Conservation (phyloP, 2,888 invertebrate genomes). For the Horisme vitalbata region DNA sequence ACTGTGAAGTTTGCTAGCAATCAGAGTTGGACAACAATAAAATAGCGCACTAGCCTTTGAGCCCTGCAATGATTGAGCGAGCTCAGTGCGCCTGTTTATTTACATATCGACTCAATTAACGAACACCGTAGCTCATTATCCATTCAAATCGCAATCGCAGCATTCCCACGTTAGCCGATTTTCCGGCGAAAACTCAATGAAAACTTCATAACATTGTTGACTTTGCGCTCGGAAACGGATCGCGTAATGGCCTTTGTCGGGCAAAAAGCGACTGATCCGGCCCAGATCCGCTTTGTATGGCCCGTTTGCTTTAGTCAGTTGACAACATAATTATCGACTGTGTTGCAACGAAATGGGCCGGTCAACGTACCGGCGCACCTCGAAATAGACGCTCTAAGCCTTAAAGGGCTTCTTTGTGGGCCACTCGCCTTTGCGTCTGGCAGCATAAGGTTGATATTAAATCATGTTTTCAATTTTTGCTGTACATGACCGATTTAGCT, state of each 20-base stretch:
- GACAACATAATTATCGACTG: conserved; percentile 76
- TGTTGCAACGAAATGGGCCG: conserved; percentile 59
- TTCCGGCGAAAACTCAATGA: conserved; percentile 68
- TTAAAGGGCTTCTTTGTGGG: conserved; percentile 41
- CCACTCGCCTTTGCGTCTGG: conserved; percentile 15
- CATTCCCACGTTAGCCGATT: conserved; percentile 72
- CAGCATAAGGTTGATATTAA: conserved; percentile 24
- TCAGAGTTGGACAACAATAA: conserved; percentile 55
- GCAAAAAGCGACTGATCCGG: conserved; percentile 78
- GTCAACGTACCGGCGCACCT: conserved; percentile 54
- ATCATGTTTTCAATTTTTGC: conserved; percentile 22
- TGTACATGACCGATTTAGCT: conserved; percentile 29
- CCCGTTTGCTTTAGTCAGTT: conserved; percentile 71
- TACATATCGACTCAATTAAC: conserved; percentile 78
- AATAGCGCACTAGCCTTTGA: conserved; percentile 62
- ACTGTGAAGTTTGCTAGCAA: conserved; percentile 56
- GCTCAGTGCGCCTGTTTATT: conserved; percentile 62
- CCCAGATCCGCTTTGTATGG: conserved; percentile 72
- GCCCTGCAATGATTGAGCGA: conserved; percentile 62
- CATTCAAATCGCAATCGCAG: conserved; percentile 75
- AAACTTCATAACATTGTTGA: conserved; percentile 79
- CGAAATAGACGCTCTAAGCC: conserved; percentile 53
- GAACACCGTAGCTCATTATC: conserved; percentile 69
- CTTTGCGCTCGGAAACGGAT: conserved; percentile 72
- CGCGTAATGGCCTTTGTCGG: conserved; percentile 77